Evolutionary conservation across 2,888 invertebrate species (phyloP).

Genomic region (Steromphala cineraria): DNA sequence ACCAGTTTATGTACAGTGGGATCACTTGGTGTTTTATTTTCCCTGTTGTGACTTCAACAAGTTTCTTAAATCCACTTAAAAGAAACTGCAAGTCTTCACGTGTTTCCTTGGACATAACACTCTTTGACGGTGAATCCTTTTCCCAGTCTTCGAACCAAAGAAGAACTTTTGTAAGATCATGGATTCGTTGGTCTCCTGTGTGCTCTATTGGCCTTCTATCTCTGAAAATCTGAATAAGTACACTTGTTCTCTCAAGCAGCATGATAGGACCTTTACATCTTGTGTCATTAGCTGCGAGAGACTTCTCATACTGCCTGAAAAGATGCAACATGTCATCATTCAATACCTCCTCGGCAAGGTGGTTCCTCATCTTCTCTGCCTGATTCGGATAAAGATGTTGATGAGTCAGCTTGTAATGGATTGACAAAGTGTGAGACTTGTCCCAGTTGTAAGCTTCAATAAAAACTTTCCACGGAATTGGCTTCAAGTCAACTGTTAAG

Average conservation of each 20-base stretch:
- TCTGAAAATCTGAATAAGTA: conserved; percentile 22
- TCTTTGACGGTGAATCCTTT: conserved; percentile 18
- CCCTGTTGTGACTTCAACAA: no score
- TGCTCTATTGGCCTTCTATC: conserved; percentile 21
- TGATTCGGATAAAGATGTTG: conserved; percentile 35
- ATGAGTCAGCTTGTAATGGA: conserved; percentile 35
- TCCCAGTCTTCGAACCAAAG: neutral
- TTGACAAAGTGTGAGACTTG: conserved; percentile 36
- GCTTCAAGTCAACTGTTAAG: no score
- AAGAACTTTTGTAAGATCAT: neutral
- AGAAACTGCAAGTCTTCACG: no score
- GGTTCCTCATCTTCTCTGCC: conserved; percentile 43
- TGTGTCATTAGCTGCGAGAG: conserved; percentile 20
- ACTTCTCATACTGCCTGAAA: conserved; percentile 29
- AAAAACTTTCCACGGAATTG: no score
- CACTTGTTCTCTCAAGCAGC: conserved; percentile 29
- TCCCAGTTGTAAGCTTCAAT: no score
- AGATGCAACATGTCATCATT: conserved; percentile 38
- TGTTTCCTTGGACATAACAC: conserved; percentile 32
- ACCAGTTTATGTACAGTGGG: no score
- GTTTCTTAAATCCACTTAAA: no score
- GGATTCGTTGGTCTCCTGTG: neutral
- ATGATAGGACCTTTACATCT: conserved; percentile 25
- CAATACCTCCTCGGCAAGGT: conserved; percentile 38
- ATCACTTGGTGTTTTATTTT: no score